Conservation (phyloP, 2,113 vertebrate species). For the Lethenteron camtschaticum region DNA sequence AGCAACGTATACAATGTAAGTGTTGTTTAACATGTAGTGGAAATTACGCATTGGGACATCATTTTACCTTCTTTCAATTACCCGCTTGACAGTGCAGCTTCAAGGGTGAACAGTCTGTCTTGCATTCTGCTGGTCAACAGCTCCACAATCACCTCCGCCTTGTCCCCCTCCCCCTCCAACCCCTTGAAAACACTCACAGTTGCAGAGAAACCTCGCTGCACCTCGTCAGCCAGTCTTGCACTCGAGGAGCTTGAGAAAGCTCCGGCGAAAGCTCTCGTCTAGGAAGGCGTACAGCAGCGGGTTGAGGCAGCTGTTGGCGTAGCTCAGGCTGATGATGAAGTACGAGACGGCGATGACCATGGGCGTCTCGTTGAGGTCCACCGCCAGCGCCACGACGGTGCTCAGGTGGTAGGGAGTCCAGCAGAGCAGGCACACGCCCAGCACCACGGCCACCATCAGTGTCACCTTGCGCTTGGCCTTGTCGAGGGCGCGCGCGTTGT, state of each 20-base stretch:
- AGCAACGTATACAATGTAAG: too few relatives aligned
- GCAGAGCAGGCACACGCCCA: constrained; percentile 58
- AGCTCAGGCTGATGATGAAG: constrained; percentile 63
- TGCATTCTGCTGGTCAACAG: too few relatives aligned
- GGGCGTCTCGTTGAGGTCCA: constrained; percentile 45
- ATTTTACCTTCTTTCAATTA: too few relatives aligned
- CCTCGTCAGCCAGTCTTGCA: constrained; percentile 30
- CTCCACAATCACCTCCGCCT: too few relatives aligned
- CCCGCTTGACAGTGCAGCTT: too few relatives aligned
- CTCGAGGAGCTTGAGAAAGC: constrained; percentile 40
- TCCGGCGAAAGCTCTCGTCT: constrained; percentile 55
- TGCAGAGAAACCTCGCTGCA: too few relatives aligned
- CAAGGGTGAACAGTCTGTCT: too few relatives aligned
- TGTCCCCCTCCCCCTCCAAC: too few relatives aligned
- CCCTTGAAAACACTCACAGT: too few relatives aligned
- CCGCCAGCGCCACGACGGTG: constrained; percentile 55
- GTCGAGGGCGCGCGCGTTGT: constrained; percentile 50
- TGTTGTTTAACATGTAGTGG: too few relatives aligned
- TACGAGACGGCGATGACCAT: constrained; percentile 51
- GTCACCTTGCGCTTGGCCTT: constrained; percentile 68
- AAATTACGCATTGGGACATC: too few relatives aligned
- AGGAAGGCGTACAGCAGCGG: constrained; percentile 63
- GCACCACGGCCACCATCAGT: constrained; percentile 54
- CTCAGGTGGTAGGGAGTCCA: constrained; percentile 70
- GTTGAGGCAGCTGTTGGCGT: constrained; percentile 63